Evolutionary conservation across 2,113 vertebrate species (phyloP).

Genomic region (Azemiops feae): DNA sequence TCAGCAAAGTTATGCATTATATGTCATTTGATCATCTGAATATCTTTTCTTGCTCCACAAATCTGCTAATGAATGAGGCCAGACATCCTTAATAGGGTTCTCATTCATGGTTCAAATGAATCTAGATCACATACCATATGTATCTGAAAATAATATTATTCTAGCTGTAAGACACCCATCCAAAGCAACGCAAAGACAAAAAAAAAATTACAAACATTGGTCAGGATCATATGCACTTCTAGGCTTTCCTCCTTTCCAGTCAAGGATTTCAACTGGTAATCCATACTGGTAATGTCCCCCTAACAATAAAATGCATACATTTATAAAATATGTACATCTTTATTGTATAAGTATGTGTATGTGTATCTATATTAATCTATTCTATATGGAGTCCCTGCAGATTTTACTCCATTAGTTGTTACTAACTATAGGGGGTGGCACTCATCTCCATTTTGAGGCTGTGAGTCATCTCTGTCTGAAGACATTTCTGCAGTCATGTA

Average conservation of each 20-base stretch:
- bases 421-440: neutral
- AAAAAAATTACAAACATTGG: neutral
- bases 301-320: neutral
- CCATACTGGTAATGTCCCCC: neutral
- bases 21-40: neutral
- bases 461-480: neutral
- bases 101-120: neutral
- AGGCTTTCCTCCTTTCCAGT: neutral
- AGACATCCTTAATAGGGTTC: neutral
- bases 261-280: neutral
- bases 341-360: neutral
- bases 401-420: neutral
- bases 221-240: neutral
- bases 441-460: neutral
- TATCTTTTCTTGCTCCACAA: neutral
- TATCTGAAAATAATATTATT: neutral
- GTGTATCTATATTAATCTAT: neutral
- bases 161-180: neutral
- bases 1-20: neutral
- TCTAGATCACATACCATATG: neutral
- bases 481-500: neutral
- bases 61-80: neutral
- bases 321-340: neutral
- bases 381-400: neutral
- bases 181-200: neutral